These are phyloP conservation scores for Myotis myotis DNA, from an alignment of 2,797 vertebrate genomes.

Conservation along the genomic window DNA sequence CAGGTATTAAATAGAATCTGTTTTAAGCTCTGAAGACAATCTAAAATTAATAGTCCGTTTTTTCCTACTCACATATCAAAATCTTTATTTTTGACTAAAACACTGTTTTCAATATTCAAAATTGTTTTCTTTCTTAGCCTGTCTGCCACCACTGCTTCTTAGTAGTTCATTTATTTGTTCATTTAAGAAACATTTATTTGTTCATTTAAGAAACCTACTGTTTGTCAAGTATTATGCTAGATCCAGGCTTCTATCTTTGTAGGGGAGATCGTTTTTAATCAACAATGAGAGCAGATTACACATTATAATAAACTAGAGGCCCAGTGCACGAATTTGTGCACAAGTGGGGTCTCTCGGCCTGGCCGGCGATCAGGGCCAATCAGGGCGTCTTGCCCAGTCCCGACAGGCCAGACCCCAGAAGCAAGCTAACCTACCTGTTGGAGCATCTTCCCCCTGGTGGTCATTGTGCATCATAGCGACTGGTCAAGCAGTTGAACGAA, in stretches of 20 bases:
- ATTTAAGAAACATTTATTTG: neutral
- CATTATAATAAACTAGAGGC: neutral
- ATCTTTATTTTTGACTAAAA: conserved; percentile 14
- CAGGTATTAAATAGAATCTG: neutral
- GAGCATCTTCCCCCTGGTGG: no score
- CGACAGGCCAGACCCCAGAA: no score
- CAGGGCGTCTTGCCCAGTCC: no score
- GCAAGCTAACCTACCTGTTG: no score
- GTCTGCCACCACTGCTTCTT: neutral
- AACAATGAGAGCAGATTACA: neutral
- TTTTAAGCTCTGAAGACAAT: conserved; percentile 1
- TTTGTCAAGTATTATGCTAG: neutral
- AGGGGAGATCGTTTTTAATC: neutral
- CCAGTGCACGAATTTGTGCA: no score
- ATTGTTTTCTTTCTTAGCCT: neutral
- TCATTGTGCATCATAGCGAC: no score
- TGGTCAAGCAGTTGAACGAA: no score
- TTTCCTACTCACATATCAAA: neutral
- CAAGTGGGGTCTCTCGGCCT: no score
- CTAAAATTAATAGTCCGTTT: neutral
- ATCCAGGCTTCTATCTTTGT: neutral
- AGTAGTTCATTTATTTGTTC: neutral
- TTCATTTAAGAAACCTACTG: neutral
- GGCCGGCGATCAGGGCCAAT: no score
- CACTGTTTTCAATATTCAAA: neutral